These are phyloP conservation scores for Oligia strigilis DNA, from an alignment of 2,888 invertebrate species.

Conservation along the genomic window DNA sequence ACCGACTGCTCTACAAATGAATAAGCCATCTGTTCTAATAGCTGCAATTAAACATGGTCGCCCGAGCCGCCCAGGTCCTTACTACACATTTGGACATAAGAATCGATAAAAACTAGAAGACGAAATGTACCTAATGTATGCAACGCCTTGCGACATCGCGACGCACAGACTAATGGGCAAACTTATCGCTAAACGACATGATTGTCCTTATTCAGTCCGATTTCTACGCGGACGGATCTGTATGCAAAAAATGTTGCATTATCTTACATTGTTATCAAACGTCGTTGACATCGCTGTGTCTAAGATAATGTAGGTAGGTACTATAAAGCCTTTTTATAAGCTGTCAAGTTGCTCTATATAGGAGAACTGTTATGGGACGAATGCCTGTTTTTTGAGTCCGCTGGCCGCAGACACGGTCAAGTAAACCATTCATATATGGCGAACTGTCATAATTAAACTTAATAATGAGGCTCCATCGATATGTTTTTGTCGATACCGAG, in stretches of 20 bases:
- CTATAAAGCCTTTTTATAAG: slow-evolving; percentile 79
- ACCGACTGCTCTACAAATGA: slow-evolving; percentile 90
- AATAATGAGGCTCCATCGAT: slow-evolving; percentile 85
- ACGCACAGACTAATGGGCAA: slow-evolving; percentile 32
- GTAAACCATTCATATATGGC: slow-evolving; percentile 87
- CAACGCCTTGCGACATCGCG: slow-evolving; percentile 39
- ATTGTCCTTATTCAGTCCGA: slow-evolving; percentile 43
- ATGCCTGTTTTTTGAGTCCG: slow-evolving; percentile 80
- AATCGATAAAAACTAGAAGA: slow-evolving; percentile 75
- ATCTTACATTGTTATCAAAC: slow-evolving; percentile 72
- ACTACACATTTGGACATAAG: slow-evolving; percentile 81
- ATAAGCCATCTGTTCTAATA: slow-evolving; percentile 91
- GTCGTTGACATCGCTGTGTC: slow-evolving; percentile 73
- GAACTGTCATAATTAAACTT: slow-evolving; percentile 90
- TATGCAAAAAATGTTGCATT: slow-evolving; percentile 62
- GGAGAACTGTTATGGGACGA: slow-evolving; percentile 76
- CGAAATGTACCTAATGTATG: slow-evolving; percentile 48
- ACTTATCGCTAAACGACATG: slow-evolving; percentile 30
- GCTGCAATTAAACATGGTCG: slow-evolving; percentile 90
- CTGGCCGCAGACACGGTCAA: slow-evolving; percentile 76
- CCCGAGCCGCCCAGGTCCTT: slow-evolving; percentile 79
- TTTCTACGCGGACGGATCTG: slow-evolving; percentile 33
- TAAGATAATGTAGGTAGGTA: slow-evolving; percentile 73
- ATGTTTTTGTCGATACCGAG: slow-evolving; percentile 83
- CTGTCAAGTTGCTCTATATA: slow-evolving; percentile 83